Conservation (phyloP, 1,140 invertebrate genomes). For the Leptinotarsa lineolata region DNA sequence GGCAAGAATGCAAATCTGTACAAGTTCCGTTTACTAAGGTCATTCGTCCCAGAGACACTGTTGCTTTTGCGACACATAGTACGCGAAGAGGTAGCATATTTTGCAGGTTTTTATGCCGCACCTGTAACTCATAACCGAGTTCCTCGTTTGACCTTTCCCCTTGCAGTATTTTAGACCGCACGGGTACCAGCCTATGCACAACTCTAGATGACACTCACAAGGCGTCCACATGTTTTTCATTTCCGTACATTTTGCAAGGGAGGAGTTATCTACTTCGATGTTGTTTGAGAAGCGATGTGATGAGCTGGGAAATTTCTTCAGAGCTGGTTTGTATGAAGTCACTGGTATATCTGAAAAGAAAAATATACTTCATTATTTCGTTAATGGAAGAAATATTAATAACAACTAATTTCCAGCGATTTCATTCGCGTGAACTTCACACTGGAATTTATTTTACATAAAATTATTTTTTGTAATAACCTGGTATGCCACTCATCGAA, state of each 20-base stretch:
- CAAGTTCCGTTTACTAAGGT: slow-evolving; percentile 49
- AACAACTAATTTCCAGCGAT: too few species aligned
- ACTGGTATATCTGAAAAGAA: slow-evolving; percentile 65
- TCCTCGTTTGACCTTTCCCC: slow-evolving; percentile 66
- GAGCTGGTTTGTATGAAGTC: slow-evolving; percentile 58
- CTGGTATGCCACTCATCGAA: too few species aligned
- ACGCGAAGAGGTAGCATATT: slow-evolving; percentile 85
- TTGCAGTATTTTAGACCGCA: slow-evolving; percentile 94
- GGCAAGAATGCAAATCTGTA: slow-evolving; percentile 33
- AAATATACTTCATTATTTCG: background rate
- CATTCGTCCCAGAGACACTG: slow-evolving; percentile 88
- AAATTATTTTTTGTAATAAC: too few species aligned
- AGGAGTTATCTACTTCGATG: slow-evolving; percentile 48
- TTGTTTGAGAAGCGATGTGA: slow-evolving; percentile 48
- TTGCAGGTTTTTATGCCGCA: slow-evolving; percentile 95
- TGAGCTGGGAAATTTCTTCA: slow-evolving; percentile 62
- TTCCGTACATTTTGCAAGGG: slow-evolving; percentile 62
- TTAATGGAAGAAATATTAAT: too few species aligned
- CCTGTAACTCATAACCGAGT: slow-evolving; percentile 69
- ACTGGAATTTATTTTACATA: too few species aligned
- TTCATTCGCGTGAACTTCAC: background rate
- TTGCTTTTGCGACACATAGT: slow-evolving; percentile 80
- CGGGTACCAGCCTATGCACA: slow-evolving; percentile 88
- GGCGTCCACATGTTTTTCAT: slow-evolving; percentile 69
- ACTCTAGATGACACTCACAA: slow-evolving; percentile 79